Conservation (phyloP, 1,140 invertebrate species). For the Diploscapter pachys region DNA sequence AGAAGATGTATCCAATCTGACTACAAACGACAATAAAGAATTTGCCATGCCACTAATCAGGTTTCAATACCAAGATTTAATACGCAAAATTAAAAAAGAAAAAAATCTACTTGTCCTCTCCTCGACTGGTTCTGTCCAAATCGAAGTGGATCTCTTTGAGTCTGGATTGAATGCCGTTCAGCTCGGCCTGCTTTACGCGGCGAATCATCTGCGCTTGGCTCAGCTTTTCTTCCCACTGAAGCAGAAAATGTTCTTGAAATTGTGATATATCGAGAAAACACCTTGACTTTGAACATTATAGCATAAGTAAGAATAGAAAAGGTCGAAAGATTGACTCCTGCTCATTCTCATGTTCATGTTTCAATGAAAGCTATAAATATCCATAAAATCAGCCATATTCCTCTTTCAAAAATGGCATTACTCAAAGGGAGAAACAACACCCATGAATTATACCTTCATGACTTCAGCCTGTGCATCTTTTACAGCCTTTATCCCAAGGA, state of each 20-base stretch:
- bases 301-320: too few relatives aligned
- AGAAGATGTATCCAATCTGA: too few relatives aligned
- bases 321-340: too few relatives aligned
- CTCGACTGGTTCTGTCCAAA: constrained; percentile 69
- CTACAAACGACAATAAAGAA: too few relatives aligned
- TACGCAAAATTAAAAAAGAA: neutral
- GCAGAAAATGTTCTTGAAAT: constrained; percentile 3
- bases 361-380: too few relatives aligned
- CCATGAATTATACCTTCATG: constrained; percentile 5
- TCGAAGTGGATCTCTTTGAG: constrained; percentile 69
- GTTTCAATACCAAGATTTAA: neutral
- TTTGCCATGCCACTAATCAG: too few relatives aligned
- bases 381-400: too few relatives aligned
- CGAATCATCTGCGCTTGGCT: constrained; percentile 53
- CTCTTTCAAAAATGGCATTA: too few relatives aligned
- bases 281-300: too few relatives aligned
- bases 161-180: constrained; percentile 66
- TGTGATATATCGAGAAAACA: neutral
- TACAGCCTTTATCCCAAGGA: constrained; percentile 39
- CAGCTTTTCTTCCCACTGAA: constrained; percentile 35
- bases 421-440: too few relatives aligned
- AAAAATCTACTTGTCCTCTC: constrained; percentile 63
- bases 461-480: constrained; percentile 41
- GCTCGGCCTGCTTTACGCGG: constrained; percentile 64
- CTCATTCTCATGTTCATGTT: too few relatives aligned